Percentiles rank a stretch among this genome's conserved stretches.
Evolutionary conservation across 2,888 invertebrate species (phyloP).

Genomic region (Coronaproctus castanopsis): DNA sequence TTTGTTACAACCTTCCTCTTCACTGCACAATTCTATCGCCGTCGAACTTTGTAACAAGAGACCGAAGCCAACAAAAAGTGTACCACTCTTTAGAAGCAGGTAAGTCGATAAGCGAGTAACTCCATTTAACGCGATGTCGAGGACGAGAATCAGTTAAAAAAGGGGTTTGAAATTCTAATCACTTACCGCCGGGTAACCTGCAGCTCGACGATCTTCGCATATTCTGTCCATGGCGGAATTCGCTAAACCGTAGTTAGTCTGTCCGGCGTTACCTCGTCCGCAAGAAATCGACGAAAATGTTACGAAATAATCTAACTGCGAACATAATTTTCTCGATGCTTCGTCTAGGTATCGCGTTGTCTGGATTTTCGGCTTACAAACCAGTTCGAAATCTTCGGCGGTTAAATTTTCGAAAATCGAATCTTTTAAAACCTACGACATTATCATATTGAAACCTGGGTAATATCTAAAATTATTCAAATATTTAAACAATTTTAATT

Average conservation of each 20-base stretch:
- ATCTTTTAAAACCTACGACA: background rate
- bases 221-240: background rate
- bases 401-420: background rate
- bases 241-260: background rate
- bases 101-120: too few relatives aligned
- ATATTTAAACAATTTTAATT: too few relatives aligned
- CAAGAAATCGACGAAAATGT: background rate
- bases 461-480: too few relatives aligned
- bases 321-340: background rate
- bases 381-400: background rate
- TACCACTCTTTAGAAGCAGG: too few relatives aligned
- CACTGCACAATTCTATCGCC: too few relatives aligned
- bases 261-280: background rate
- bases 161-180: too few relatives aligned
- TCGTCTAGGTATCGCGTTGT: background rate
- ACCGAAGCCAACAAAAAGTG: too few relatives aligned
- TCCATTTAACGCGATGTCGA: too few relatives aligned
- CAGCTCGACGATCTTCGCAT: background rate
- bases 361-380: background rate
- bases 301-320: background rate
- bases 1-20: too few relatives aligned
- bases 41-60: too few relatives aligned
- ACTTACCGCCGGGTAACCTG: background rate
- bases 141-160: too few relatives aligned
- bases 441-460: too few relatives aligned